phyloP scores from a whole-genome alignment of 2,797 vertebrate genomes.

The Platalea minor region DNA sequence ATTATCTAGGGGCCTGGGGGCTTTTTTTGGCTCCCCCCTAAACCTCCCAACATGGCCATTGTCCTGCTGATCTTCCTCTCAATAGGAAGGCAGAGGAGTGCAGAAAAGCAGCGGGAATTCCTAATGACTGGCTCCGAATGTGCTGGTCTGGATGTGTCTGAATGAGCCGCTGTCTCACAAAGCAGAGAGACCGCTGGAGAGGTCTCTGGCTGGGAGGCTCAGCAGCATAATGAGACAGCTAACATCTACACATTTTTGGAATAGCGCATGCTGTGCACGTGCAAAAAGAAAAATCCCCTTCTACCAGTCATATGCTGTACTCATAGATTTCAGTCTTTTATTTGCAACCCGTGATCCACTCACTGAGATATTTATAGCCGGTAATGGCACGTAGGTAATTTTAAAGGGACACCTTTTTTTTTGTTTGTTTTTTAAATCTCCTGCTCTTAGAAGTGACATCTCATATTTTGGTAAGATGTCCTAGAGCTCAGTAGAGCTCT shows the following conservation, averaged over 20 bases:
- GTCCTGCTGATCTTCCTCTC: conserved; percentile 25
- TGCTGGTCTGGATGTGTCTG: conserved; percentile 30
- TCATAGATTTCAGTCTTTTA: background rate
- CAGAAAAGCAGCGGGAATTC: background rate
- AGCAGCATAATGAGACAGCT: conserved; percentile 63
- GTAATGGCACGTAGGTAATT: background rate
- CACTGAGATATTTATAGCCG: background rate
- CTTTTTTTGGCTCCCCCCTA: background rate
- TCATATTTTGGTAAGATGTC: background rate
- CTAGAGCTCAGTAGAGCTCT: background rate
- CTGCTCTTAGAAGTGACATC: background rate
- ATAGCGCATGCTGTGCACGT: background rate
- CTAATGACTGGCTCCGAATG: conserved; percentile 17
- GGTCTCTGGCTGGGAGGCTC: conserved; percentile 16
- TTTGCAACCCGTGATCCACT: background rate
- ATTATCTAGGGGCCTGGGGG: background rate
- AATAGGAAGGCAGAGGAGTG: conserved; percentile 1
- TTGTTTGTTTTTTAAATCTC: background rate
- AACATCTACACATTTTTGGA: conserved; percentile 65
- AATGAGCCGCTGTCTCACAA: conserved; percentile 2
- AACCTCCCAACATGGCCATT: background rate
- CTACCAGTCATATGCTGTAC: background rate
- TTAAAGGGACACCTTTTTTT: background rate
- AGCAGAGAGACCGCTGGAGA: background rate
- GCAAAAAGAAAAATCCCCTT: conserved; percentile 38